These are phyloP conservation scores for Podotricha telesiphe DNA, from an alignment of 2,888 invertebrate species.

Conservation along the genomic window DNA sequence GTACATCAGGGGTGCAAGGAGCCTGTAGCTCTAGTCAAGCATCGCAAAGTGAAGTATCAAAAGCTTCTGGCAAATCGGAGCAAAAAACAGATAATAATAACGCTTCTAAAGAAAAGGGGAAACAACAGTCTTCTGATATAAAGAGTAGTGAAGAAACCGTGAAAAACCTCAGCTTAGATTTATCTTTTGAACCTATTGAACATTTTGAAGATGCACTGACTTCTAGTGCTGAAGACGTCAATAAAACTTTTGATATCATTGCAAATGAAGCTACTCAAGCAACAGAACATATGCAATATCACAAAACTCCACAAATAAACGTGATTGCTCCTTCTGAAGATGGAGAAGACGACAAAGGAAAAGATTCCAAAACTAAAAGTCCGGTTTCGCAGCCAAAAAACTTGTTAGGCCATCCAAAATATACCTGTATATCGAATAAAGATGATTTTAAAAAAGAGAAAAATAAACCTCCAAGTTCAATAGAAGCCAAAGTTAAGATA, in stretches of 20 bases:
- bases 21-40: constrained; percentile 37
- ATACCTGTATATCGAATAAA: constrained; percentile 82
- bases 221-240: constrained; percentile 72
- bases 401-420: constrained; percentile 80
- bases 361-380: constrained; percentile 52
- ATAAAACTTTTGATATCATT: constrained; percentile 74
- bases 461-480: constrained; percentile 72
- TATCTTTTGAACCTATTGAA: constrained; percentile 67
- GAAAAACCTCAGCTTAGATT: constrained; percentile 40
- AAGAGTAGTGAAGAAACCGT: constrained; percentile 33
- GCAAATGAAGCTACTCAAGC: constrained; percentile 62
- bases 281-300: constrained; percentile 44
- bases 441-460: constrained; percentile 80
- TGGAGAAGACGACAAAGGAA: constrained; percentile 50
- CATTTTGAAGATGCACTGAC: constrained; percentile 76
- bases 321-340: constrained; percentile 65
- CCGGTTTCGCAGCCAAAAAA: constrained; percentile 80
- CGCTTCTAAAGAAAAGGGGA: constrained; percentile 57
- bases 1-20: constrained; percentile 35
- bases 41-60: constrained; percentile 50
- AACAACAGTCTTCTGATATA: constrained; percentile 55
- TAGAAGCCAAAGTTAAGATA: constrained; percentile 72
- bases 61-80: constrained; percentile 54
- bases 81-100: constrained; percentile 51
- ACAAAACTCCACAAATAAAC: constrained; percentile 65